Conservation (phyloP, 1,140 invertebrate genomes). For the Drosophila oshimai region DNA sequence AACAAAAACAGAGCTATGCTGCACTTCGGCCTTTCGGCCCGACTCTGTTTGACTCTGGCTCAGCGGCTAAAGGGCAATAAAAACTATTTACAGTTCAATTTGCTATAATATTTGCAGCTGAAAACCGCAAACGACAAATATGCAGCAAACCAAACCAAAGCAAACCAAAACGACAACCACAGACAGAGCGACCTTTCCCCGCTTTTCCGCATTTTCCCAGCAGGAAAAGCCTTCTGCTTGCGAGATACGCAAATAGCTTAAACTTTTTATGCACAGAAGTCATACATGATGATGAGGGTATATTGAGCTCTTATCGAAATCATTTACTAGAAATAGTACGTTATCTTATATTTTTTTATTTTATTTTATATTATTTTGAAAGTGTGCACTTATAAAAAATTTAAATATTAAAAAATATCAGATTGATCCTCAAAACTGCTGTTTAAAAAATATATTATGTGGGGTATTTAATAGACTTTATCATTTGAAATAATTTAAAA, state of each 20-base stretch:
- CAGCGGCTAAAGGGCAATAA: conserved; percentile 66
- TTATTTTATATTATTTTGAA: no score
- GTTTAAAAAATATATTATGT: no score
- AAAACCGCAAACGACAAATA: conserved; percentile 73
- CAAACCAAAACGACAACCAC: conserved; percentile 35
- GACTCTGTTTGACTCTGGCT: neutral
- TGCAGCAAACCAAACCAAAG: conserved; percentile 38
- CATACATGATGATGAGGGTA: neutral
- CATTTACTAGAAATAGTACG: no score
- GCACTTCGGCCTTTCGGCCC: conserved; percentile 25
- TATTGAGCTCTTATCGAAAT: no score
- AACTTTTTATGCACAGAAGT: conserved; percentile 47
- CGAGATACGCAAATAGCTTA: conserved; percentile 46
- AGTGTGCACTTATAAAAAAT: no score
- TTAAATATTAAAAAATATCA: no score
- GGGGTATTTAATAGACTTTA: no score
- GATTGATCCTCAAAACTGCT: no score
- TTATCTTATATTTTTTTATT: no score
- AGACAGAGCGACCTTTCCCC: conserved; percentile 27
- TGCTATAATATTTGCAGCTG: conserved; percentile 77
- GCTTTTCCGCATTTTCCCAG: neutral
- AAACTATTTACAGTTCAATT: conserved; percentile 80
- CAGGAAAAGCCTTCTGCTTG: conserved; percentile 12
- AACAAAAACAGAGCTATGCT: conserved; percentile 53
- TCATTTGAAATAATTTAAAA: no score